Percentiles rank a stretch among this genome's conserved stretches.
These are phyloP conservation scores for Arremon aurantiirostris DNA, from an alignment of 2,797 vertebrate genomes.

Conservation along the genomic window DNA sequence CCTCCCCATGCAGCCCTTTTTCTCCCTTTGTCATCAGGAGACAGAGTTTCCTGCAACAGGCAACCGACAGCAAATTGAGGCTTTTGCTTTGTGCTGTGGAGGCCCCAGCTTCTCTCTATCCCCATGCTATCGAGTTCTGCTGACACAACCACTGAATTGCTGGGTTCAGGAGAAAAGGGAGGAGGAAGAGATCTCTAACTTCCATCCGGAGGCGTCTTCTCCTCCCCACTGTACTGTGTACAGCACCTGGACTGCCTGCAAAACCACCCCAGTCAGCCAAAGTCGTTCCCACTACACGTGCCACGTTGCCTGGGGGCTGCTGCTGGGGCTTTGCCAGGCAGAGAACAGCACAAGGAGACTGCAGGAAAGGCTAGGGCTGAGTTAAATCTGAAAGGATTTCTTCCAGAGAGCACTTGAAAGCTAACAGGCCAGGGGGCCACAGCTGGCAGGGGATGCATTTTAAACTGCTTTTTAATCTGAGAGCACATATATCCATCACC, in stretches of 20 bases:
- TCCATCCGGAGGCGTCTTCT: neutral
- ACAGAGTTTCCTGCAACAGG: neutral
- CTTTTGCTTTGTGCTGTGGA: neutral
- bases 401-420: neutral
- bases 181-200: neutral
- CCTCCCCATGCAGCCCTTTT: neutral
- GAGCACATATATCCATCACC: neutral
- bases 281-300: neutral
- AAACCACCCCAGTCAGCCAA: neutral
- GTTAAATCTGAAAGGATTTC: neutral
- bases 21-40: neutral
- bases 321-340: slow-evolving; percentile 7
- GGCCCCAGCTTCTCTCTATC: neutral
- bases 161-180: neutral
- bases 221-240: neutral
- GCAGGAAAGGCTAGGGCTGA: neutral
- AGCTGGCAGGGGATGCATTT: neutral
- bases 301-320: neutral
- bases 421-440: neutral
- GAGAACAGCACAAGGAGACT: neutral
- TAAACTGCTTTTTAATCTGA: slow-evolving; percentile 5
- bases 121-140: neutral
- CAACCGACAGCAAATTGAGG: neutral
- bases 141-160: neutral
- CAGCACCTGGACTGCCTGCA: neutral